Evolutionary conservation across 2,797 vertebrate species (phyloP), one percentile per base, ranked within the genome.

Genomic region (Helicolenus hilgendorfi): DNA sequence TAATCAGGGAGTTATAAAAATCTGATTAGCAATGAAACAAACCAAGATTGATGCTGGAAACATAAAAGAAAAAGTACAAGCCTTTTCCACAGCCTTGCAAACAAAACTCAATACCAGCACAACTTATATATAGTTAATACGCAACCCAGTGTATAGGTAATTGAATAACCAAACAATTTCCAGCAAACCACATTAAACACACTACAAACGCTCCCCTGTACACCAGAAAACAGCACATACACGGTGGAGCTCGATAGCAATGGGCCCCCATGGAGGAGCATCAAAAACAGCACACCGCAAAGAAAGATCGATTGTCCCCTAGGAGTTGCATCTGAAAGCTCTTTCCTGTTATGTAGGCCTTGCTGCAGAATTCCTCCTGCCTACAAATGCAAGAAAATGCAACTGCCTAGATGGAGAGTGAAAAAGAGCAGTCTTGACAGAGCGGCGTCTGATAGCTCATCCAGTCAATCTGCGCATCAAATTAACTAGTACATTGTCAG

Each of bases 251-350:
- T 95, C 90, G 56, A 96, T 95, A 72, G 89, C 87, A 93, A 94
- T 83, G 67, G 75, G 86, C 71, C 88, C 78, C 90, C 73, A 77
- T 64, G 88, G 89, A 93, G 86, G 72, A 89, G 76, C 62, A 70
- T 86, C 86, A 83, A 91, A 94, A 92, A 91, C 85, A 89, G 81
- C 80, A 83, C 80, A 83, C 78, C 7, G 84, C 90, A 89, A 87
- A 93, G 79, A 93, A 74, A 86, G 89, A 96, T 97, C 91, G 78
- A 96, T 96, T 78, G 84, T 89, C 90, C 87, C 88, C 78, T 1
- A 88, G 89, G 92, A 92, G 81, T 80, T 75, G 77, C 86, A 88
- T 92, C 79, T 92, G 91, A 94, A 91, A 93, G 90, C 91, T 91
- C 85, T 90, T 94, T 92, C 72, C 89, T 94, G 88, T 93, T 92